Evolutionary conservation across 2,113 vertebrate species (phyloP).

Genomic region (Glareola pratincola): DNA sequence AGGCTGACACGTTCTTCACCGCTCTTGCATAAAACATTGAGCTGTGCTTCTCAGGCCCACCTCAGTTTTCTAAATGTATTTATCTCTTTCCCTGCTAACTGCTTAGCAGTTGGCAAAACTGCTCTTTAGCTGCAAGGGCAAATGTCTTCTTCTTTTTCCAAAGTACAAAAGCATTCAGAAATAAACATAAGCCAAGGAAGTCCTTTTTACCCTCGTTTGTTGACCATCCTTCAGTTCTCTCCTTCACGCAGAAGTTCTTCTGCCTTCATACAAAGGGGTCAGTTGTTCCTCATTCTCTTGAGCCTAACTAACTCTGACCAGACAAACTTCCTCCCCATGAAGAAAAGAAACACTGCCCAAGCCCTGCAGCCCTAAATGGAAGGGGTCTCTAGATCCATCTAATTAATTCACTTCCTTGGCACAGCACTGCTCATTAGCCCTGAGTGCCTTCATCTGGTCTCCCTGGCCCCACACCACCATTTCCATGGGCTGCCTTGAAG

Average conservation of each 20-base stretch:
- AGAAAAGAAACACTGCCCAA: fast-evolving
- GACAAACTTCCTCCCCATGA: not conserved
- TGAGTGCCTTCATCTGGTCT: not conserved
- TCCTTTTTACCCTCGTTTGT: not conserved
- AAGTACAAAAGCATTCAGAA: not conserved
- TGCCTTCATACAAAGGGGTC: fast-evolving
- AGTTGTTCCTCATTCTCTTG: not conserved
- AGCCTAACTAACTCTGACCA: not conserved
- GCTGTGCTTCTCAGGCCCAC: not conserved
- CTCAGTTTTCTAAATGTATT: not conserved
- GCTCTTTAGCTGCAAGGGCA: not conserved
- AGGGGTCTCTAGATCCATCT: not conserved
- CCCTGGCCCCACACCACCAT: not conserved
- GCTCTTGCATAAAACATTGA: constrained; percentile 36
- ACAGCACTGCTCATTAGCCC: not conserved
- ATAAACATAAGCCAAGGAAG: not conserved
- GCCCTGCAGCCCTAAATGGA: not conserved
- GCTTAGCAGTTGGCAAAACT: not conserved
- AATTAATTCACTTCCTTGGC: not conserved
- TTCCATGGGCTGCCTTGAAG: not conserved
- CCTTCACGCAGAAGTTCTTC: not conserved
- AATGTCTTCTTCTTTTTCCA: not conserved
- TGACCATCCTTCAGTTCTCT: not conserved
- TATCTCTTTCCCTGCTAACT: not conserved
- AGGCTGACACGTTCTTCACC: not conserved